Evolutionary conservation across 2,888 invertebrate genomes (phyloP), one percentile per base, ranked within the genome.

Genomic region (Xanthia togata): DNA sequence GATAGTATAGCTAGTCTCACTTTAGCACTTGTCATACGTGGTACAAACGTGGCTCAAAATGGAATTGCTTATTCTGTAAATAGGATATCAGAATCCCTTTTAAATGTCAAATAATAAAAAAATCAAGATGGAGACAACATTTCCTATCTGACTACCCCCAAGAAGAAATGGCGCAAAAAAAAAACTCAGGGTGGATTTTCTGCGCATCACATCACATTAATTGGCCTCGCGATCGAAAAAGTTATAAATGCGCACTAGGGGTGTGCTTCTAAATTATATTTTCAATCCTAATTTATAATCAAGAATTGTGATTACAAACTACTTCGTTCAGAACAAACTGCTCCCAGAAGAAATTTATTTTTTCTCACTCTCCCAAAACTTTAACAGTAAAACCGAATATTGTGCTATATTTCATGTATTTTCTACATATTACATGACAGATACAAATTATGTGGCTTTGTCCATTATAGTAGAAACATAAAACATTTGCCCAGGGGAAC

Each of bases 401-500:
- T 73, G 20, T 76, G 44, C 8, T 47, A 70, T 59, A 62, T 70
- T 71, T 69, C 59, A 65, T 69, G 35, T 82, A 73, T 83, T 73
- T 72, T 67, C 59, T 75, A 73, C 70, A 75, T 77, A 78, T 62
- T 71, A 76, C 68, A 76, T 81, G 60, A 62, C 64, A 55, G 63
- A 78, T 70, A 83, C 60, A 79, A 83, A 83, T 83, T 76, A 81
- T 74, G 65, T 62, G 44, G 35, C 47, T 60, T 57, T 38, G 69
- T 62, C 70, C 64, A 73, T 84, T 80, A 79, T 76, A 69, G 77
- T 65, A 77, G 47, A 67, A 76, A 68, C 44, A 82, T 75, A 86
- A 82, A 80, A 77, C 62, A 62, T 53, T 80, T 60, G 65, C 82
- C 53, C 64, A 9, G n/a, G 83, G 78, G 73, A 78, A 44, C 62